These are phyloP conservation scores for Tolmerus cingulatus DNA, from an alignment of 2,888 invertebrate genomes.

Conservation along the genomic window DNA sequence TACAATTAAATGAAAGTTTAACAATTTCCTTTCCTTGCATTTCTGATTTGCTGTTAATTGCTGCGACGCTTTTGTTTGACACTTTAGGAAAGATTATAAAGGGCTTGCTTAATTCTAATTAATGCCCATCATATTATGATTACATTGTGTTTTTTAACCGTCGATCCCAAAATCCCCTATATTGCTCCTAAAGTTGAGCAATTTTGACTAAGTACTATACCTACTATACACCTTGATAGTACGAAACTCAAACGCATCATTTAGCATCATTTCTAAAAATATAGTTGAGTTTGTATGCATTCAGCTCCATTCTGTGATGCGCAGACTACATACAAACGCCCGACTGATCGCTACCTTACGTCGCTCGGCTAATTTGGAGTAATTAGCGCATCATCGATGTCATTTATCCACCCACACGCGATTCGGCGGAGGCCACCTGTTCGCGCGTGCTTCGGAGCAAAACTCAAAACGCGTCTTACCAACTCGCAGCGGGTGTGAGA, in stretches of 20 bases:
- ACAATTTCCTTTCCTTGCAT: constrained; percentile 3
- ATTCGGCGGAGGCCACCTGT: background rate
- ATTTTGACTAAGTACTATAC: too few relatives aligned
- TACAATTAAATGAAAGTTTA: constrained; percentile 1
- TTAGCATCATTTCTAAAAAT: background rate
- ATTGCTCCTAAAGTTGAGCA: too few relatives aligned
- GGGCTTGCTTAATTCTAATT: background rate
- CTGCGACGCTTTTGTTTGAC: background rate
- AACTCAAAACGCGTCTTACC: background rate
- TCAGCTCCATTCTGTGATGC: background rate
- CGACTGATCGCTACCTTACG: background rate
- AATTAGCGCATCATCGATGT: background rate
- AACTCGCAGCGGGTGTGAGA: background rate
- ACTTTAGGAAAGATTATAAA: background rate
- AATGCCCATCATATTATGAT: background rate
- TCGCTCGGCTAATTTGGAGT: background rate
- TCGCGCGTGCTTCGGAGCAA: background rate
- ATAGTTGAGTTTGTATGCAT: background rate
- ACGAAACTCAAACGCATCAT: too few relatives aligned
- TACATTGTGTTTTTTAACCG: too few relatives aligned
- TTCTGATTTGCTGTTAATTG: background rate
- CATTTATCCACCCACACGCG: background rate
- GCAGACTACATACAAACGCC: background rate
- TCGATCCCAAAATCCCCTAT: too few relatives aligned
- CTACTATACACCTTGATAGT: too few relatives aligned